phyloP scores from a whole-genome alignment of 2,113 vertebrate genomes.

The Numida meleagris region DNA sequence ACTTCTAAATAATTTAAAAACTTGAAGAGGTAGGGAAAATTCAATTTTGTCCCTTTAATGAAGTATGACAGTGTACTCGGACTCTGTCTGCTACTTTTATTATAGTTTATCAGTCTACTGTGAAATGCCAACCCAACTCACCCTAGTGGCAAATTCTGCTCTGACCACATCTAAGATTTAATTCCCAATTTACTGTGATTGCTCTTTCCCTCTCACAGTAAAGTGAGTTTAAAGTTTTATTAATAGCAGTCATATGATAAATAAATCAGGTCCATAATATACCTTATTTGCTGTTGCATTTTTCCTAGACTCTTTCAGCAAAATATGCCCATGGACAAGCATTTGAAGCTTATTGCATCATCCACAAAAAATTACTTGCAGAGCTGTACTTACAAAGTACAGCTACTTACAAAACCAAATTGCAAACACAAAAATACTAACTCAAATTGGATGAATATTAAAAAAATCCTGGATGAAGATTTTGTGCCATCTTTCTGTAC shows the following conservation, averaged over 20 bases:
- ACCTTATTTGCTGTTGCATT: not conserved
- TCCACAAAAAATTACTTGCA: not conserved
- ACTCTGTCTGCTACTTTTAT: not conserved
- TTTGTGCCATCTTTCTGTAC: not conserved
- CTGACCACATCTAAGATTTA: not conserved
- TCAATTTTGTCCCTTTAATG: not conserved
- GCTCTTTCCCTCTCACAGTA: not conserved
- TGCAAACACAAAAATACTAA: not conserved
- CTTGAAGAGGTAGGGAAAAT: not conserved
- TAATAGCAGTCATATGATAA: not conserved
- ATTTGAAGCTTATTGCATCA: not conserved
- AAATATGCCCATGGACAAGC: not conserved
- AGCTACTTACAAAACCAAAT: not conserved
- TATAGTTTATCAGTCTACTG: not conserved
- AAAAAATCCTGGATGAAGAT: not conserved
- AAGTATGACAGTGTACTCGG: not conserved
- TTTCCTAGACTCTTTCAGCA: not conserved
- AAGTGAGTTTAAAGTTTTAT: not conserved
- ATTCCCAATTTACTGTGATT: not conserved
- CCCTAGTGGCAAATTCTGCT: not conserved
- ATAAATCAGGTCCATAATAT: not conserved
- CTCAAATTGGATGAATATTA: not conserved
- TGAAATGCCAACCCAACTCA: not conserved
- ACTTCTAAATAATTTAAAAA: not conserved
- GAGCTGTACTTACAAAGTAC: not conserved